Percentiles rank a stretch among this genome's conserved stretches.
Evolutionary conservation across 2,113 vertebrate species (phyloP).

Genomic region (Promerops cafer): DNA sequence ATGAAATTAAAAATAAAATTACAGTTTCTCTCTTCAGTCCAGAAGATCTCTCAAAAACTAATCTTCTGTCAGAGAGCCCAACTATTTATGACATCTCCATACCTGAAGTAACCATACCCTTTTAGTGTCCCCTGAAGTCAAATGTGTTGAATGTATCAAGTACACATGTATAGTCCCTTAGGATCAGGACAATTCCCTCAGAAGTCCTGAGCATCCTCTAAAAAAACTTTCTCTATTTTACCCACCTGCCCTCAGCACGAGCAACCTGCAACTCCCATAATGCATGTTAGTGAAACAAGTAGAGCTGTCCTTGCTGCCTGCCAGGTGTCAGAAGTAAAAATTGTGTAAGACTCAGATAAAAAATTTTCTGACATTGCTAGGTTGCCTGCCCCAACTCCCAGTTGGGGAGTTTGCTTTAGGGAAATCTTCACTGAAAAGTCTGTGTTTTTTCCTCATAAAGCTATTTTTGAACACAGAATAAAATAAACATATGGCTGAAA

Average conservation of each 20-base stretch:
- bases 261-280: neutral
- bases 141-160: neutral
- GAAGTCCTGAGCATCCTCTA: neutral
- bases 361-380: neutral
- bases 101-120: neutral
- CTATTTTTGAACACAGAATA: neutral
- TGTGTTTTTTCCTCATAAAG: neutral
- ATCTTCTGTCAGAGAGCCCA: neutral
- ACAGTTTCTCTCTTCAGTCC: neutral
- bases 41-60: neutral
- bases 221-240: neutral
- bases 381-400: neutral
- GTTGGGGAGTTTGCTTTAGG: neutral
- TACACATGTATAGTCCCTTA: neutral
- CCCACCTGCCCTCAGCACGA: neutral
- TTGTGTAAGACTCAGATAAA: neutral
- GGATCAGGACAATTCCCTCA: neutral
- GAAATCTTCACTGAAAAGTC: neutral
- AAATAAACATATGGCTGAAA: neutral
- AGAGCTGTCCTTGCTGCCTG: neutral
- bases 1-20: neutral
- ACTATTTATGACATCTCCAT: neutral
- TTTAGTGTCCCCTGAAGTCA: neutral
- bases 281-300: neutral
- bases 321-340: neutral